Evolutionary conservation across 2,888 invertebrate genomes (phyloP).

Genomic region (Seira sanloemensis): DNA sequence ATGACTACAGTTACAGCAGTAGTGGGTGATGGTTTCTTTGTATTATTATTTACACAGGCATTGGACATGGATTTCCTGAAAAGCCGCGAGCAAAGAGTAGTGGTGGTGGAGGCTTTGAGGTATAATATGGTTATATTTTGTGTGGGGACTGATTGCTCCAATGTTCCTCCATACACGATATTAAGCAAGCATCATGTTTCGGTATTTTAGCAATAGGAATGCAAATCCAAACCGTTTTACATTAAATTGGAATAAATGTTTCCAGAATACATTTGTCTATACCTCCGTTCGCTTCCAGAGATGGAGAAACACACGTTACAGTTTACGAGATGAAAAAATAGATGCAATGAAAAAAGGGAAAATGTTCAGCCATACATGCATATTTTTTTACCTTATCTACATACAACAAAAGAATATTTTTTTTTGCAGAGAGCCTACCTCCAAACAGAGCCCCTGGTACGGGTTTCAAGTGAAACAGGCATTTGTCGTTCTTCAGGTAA

Average conservation of each 20-base stretch:
- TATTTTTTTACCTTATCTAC: background rate
- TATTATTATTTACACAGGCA: conserved; percentile 10
- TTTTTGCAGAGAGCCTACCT: conserved; percentile 47
- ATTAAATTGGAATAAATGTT: conserved; percentile 22
- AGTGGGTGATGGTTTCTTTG: conserved; percentile 4
- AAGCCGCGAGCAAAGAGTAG: conserved; percentile 11
- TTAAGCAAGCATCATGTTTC: background rate
- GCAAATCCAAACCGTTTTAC: background rate
- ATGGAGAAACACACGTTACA: too few relatives aligned
- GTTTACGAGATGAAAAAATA: too few relatives aligned
- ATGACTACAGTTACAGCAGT: background rate
- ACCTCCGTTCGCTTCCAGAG: too few relatives aligned
- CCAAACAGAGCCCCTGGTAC: conserved; percentile 55
- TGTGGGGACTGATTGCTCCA: background rate
- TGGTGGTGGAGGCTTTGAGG: background rate
- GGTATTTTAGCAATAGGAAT: background rate
- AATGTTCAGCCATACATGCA: too few relatives aligned
- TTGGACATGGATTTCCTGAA: conserved; percentile 1
- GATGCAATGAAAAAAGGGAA: too few relatives aligned
- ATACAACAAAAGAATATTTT: too few relatives aligned
- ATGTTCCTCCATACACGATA: background rate
- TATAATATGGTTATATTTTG: background rate
- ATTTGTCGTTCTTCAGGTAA: conserved; percentile 39
- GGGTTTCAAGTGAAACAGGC: conserved; percentile 54
- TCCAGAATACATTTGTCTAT: background rate